Evolutionary conservation across 2,113 vertebrate genomes (phyloP).

Genomic region (Pyrgilauda ruficollis): DNA sequence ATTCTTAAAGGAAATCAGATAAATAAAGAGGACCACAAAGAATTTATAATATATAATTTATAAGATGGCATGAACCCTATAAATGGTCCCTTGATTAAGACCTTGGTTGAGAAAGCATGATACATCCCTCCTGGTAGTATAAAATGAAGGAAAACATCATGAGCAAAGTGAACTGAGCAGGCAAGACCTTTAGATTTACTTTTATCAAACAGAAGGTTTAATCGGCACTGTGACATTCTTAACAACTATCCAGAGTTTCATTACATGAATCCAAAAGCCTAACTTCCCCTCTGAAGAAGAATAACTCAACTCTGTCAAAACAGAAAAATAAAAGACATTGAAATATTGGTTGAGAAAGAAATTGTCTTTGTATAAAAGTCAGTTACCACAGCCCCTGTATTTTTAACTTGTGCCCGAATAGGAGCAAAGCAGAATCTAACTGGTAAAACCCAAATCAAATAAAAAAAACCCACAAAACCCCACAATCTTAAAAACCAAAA

Average conservation of each 20-base stretch:
- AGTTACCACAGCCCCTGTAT: background rate
- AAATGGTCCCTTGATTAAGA: background rate
- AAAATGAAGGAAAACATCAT: background rate
- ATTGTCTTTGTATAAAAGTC: background rate
- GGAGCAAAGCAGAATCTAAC: background rate
- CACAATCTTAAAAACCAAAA: background rate
- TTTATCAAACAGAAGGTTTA: conserved; percentile 17
- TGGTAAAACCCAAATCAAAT: background rate
- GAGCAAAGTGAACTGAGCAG: background rate
- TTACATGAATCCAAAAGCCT: background rate
- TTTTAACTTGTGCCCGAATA: background rate
- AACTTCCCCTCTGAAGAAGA: background rate
- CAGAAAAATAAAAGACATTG: background rate
- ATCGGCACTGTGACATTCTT: background rate
- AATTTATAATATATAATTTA: background rate
- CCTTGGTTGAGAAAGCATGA: background rate
- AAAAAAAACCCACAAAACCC: fast-evolving
- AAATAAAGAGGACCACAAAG: background rate
- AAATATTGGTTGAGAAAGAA: background rate
- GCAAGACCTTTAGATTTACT: conserved; percentile 15
- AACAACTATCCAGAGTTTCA: background rate
- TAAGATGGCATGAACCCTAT: background rate
- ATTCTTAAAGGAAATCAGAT: background rate
- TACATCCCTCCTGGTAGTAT: background rate
- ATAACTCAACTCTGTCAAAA: background rate